These are phyloP conservation scores for Eupsilia transversa DNA, from an alignment of 2,888 invertebrate species.

Conservation along the genomic window DNA sequence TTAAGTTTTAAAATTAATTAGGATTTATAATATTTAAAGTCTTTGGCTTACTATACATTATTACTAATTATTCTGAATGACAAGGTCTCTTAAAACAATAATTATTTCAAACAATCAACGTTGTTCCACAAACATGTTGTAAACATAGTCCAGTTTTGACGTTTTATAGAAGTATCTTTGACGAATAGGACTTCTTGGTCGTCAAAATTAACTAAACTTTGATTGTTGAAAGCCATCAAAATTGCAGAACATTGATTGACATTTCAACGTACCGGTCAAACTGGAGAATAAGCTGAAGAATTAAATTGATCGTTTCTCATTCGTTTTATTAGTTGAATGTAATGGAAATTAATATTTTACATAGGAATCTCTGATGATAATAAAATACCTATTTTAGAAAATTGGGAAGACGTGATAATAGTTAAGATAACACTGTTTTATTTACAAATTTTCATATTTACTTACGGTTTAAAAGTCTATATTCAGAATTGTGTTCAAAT, in stretches of 20 bases:
- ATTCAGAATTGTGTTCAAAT: conserved; percentile 43
- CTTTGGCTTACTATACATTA: conserved; percentile 4
- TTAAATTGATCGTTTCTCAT: background rate
- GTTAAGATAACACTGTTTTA: conserved; percentile 30
- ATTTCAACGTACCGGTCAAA: background rate
- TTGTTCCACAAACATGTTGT: no score
- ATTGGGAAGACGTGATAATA: conserved; percentile 32
- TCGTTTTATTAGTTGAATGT: background rate
- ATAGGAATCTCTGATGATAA: background rate
- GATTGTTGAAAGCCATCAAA: conserved; percentile 4
- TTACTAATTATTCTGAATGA: conserved; percentile 8
- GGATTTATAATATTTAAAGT: conserved; percentile 29
- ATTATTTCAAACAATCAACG: background rate
- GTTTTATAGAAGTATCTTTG: background rate
- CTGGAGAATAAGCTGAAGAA: background rate
- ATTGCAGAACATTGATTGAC: background rate
- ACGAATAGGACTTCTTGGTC: no score
- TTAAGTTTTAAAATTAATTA: conserved; percentile 18
- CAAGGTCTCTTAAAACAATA: background rate
- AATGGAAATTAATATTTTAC: background rate
- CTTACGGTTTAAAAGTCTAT: conserved; percentile 27
- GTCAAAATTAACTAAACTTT: background rate
- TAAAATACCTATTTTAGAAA: background rate
- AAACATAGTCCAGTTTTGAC: no score
- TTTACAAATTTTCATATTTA: conserved; percentile 27